Evolutionary conservation across 53 echinoderm and acorn worm genomes (phyloP).

Genomic region (Patiria pectinifera): DNA sequence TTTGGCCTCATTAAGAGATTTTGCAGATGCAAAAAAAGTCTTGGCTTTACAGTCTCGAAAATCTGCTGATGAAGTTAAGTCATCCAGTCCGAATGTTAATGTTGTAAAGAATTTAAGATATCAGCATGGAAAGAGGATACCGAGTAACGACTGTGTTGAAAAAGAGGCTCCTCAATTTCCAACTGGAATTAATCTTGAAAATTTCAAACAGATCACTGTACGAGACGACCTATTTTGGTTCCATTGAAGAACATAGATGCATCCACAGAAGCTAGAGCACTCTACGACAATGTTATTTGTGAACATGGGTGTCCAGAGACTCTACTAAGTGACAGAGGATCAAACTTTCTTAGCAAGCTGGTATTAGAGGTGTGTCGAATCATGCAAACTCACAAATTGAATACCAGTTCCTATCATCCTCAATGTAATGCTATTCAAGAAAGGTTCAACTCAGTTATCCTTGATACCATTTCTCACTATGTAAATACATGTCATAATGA

Average conservation of each 20-base stretch:
- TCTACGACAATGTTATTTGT: constrained; percentile 23
- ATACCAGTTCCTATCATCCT: constrained; percentile 52
- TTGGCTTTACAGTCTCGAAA: no score
- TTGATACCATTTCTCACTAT: constrained; percentile 55
- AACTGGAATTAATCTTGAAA: no score
- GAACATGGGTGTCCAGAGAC: constrained; percentile 45
- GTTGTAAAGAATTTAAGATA: no score
- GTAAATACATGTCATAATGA: constrained; percentile 30
- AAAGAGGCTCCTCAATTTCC: no score
- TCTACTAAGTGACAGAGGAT: constrained; percentile 29
- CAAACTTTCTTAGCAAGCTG: constrained; percentile 37
- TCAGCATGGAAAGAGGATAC: no score
- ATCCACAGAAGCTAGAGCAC: constrained; percentile 16
- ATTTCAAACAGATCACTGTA: constrained; percentile 26
- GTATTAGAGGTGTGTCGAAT: constrained; percentile 49
- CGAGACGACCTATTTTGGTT: constrained; percentile 22
- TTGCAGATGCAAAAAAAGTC: no score
- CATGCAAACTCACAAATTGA: constrained; percentile 47
- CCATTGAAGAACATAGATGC: constrained; percentile 28
- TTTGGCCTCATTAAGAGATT: no score
- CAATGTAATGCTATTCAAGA: constrained; percentile 54
- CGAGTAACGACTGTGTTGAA: no score
- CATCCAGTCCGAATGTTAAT: no score
- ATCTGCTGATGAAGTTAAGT: no score
- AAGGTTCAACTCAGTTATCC: constrained; percentile 37